Evolutionary conservation across 2,113 vertebrate species (phyloP).

Genomic region (Zosterops hypoxanthus): DNA sequence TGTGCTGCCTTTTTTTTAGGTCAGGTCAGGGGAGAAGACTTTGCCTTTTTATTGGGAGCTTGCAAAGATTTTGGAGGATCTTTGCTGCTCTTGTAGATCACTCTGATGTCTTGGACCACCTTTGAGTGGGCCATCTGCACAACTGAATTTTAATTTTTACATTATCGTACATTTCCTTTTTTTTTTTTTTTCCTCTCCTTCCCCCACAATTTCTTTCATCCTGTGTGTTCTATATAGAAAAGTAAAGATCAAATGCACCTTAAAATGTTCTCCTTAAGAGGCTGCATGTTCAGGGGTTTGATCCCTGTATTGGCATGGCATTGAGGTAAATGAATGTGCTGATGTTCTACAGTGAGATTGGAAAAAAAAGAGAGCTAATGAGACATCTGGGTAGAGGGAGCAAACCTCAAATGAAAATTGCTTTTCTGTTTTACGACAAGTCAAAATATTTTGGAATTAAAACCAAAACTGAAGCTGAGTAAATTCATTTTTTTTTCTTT

Average conservation of each 20-base stretch:
- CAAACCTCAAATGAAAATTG: neutral
- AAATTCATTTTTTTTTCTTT: neutral
- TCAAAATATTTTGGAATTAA: neutral
- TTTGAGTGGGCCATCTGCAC: neutral
- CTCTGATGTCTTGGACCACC: neutral
- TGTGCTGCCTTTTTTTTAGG: neutral
- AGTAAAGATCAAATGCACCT: neutral
- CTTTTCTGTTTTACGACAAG: neutral
- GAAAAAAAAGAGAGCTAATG: neutral
- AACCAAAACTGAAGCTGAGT: neutral
- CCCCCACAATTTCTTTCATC: rapidly evolving
- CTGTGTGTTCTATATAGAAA: neutral
- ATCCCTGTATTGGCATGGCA: neutral
- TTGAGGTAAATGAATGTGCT: neutral
- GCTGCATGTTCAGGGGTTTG: neutral
- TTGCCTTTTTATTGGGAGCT: neutral
- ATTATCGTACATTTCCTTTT: neutral
- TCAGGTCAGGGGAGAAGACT: neutral
- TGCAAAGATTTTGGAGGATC: neutral
- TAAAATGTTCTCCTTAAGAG: neutral
- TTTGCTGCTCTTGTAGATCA: neutral
- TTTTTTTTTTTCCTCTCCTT: neutral
- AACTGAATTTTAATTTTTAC: neutral
- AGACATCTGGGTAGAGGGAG: neutral
- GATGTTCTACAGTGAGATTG: neutral